Evolutionary conservation across 2,113 vertebrate genomes (phyloP).

Genomic region (Megaceryle maxima): DNA sequence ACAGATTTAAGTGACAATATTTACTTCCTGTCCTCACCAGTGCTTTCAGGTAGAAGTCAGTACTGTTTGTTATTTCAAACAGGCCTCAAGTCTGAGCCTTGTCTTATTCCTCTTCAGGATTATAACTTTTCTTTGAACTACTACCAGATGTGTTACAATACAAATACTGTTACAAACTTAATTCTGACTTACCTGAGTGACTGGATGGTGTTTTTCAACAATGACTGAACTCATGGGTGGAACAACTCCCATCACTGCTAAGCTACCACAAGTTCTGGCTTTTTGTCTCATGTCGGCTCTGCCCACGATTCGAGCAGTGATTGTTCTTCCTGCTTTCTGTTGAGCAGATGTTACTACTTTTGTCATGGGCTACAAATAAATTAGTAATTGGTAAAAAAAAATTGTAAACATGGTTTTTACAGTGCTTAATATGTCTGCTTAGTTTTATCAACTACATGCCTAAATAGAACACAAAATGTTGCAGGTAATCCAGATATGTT

Average conservation of each 20-base stretch:
- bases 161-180: not conserved
- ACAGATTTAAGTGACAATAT: not conserved
- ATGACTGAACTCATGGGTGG: constrained; percentile 91
- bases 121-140: not conserved
- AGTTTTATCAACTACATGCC: not conserved
- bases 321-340: constrained; percentile 89
- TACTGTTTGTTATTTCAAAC: not conserved
- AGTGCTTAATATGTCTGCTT: not conserved
- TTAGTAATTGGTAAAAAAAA: not conserved
- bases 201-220: constrained; percentile 93
- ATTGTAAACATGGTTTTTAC: not conserved
- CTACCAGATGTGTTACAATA: not conserved
- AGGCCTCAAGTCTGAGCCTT: not conserved
- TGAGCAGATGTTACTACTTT: constrained; percentile 85
- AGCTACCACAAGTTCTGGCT: constrained; percentile 69
- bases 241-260: constrained; percentile 86
- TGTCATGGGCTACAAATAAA: constrained; percentile 71
- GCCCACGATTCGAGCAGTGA: constrained; percentile 88
- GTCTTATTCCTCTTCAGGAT: not conserved
- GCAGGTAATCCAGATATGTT: not conserved
- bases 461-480: not conserved
- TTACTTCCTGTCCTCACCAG: not conserved
- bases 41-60: not conserved
- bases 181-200: constrained; percentile 84
- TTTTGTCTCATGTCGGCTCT: constrained; percentile 77